phyloP scores from a whole-genome alignment of 2,888 invertebrate species.

The Arge pagana region DNA sequence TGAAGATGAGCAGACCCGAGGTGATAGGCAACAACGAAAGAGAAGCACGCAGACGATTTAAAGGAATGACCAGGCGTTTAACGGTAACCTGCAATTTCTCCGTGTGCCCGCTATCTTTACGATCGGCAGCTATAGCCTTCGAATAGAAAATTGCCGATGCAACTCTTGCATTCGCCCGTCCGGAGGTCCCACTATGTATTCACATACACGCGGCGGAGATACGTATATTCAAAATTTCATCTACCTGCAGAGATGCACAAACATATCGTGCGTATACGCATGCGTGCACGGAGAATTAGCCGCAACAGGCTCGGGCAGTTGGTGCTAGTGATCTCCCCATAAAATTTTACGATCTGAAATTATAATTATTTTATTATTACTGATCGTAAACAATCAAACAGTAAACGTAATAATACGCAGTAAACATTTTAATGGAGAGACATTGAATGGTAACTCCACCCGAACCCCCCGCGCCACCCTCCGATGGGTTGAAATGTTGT shows the following conservation, averaged over 20 bases:
- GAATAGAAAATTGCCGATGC: conserved; percentile 11
- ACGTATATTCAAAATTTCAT: too few species aligned
- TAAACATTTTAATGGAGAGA: conserved; percentile 21
- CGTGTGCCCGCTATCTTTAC: conserved; percentile 16
- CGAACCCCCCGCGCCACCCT: too few species aligned
- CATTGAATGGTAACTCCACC: conserved; percentile 21
- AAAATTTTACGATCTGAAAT: conserved; percentile 49
- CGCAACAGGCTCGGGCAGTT: conserved; percentile 15
- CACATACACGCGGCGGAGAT: too few species aligned
- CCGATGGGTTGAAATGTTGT: conserved; percentile 23
- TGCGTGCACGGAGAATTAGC: too few species aligned
- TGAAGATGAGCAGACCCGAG: too few species aligned
- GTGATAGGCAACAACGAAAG: conserved; percentile 4
- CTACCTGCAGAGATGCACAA: too few species aligned
- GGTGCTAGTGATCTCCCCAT: conserved; percentile 29
- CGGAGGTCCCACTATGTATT: too few species aligned
- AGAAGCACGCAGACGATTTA: neutral
- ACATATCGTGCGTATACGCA: too few species aligned
- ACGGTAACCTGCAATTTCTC: conserved; percentile 11
- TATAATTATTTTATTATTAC: conserved; percentile 56
- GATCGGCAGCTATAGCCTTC: conserved; percentile 10
- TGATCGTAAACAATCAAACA: conserved; percentile 54
- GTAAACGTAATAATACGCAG: conserved; percentile 50
- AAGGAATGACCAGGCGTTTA: neutral
- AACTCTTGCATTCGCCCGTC: too few species aligned